Conservation (phyloP, 2,113 vertebrate species). For the Rousettus leschenaultii region DNA sequence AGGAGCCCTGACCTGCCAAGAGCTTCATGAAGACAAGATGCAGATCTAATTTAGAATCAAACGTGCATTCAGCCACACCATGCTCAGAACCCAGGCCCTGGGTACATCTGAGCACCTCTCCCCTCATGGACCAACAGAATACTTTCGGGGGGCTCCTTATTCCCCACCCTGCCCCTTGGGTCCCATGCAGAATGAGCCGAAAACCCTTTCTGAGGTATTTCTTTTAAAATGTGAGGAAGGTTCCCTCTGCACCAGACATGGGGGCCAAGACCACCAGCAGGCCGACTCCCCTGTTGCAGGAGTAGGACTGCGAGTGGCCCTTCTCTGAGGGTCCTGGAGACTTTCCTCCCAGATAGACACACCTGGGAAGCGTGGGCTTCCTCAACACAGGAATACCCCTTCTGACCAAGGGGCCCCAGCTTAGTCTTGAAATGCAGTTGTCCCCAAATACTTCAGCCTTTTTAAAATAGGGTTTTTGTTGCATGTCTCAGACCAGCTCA, state of each 20-base stretch:
- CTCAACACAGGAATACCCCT: background rate
- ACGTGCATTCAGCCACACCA: background rate
- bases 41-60: background rate
- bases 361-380: background rate
- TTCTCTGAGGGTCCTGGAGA: background rate
- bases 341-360: rapidly evolving
- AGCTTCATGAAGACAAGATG: background rate
- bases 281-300: rapidly evolving
- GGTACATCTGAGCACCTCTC: background rate
- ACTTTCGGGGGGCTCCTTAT: background rate
- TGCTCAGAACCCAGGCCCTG: background rate
- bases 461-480: background rate
- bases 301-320: background rate
- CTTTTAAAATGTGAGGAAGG: background rate
- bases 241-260: too few relatives aligned
- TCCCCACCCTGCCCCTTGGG: background rate
- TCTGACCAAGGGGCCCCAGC: background rate
- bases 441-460: background rate
- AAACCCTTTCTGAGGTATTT: background rate
- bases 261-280: background rate
- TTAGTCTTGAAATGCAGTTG: background rate
- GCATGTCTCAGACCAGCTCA: background rate
- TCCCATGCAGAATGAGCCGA: background rate
- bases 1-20: background rate
- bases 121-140: too few relatives aligned